These are phyloP conservation scores for Malurus splendens DNA, from an alignment of 2,797 vertebrate species.

Conservation along the genomic window DNA sequence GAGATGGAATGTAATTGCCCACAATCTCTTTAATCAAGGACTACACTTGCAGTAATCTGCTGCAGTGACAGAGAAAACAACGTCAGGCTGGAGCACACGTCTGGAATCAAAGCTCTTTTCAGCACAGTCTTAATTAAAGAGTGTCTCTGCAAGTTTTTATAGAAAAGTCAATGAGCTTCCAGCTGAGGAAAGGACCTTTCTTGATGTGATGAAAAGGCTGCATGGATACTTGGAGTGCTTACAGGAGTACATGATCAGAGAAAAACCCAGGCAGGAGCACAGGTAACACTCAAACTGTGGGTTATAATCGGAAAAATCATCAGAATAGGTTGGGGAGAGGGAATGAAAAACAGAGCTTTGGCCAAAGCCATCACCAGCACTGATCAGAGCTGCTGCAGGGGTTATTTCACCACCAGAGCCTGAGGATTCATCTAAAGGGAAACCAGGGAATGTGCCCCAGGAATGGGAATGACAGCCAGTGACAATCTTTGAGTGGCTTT, in stretches of 20 bases:
- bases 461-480: neutral
- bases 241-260: neutral
- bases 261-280: neutral
- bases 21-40: slow-evolving; percentile 42
- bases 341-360: neutral
- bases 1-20: slow-evolving; percentile 26
- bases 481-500: neutral
- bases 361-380: neutral
- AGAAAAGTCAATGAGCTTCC: slow-evolving; percentile 13
- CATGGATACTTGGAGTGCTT: accelerated
- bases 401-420: no score
- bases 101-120: slow-evolving; percentile 36
- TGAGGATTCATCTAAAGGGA: neutral
- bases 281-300: neutral
- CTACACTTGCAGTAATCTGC: slow-evolving; percentile 16
- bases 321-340: neutral
- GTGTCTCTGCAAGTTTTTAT: neutral
- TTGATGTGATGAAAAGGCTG: neutral
- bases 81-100: neutral
- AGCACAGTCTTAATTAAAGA: slow-evolving; percentile 42
- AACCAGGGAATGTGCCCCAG: neutral
- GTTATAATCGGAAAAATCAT: neutral
- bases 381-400: neutral
- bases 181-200: slow-evolving; percentile 2
- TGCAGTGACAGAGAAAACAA: slow-evolving; percentile 15